Percentiles rank a stretch among this genome's conserved stretches.
Conservation (phyloP, 2,113 vertebrate species). For the Indri indri region DNA sequence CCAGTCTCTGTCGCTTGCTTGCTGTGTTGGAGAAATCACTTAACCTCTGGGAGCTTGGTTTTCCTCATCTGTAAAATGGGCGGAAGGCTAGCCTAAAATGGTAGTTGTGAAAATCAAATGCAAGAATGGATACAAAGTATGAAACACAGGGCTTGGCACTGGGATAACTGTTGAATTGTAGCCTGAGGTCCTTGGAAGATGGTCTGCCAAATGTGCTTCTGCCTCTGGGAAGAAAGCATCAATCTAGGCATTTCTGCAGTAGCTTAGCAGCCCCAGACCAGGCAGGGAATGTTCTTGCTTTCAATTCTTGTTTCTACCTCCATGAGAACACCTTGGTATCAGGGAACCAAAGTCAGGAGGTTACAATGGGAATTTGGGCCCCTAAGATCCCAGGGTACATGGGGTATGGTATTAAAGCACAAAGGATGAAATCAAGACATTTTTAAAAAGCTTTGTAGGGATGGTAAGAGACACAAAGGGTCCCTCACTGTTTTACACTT, state of each 20-base stretch:
- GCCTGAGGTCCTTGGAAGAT: neutral
- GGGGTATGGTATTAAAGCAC: neutral
- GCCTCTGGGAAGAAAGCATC: neutral
- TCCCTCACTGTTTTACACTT: slow-evolving; percentile 69
- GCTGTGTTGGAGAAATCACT: neutral
- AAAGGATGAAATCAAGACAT: slow-evolving; percentile 53
- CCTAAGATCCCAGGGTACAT: slow-evolving; percentile 5
- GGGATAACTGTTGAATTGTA: neutral
- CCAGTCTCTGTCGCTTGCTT: neutral
- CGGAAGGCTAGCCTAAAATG: neutral
- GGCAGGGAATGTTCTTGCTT: slow-evolving; percentile 37
- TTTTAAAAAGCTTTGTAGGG: slow-evolving; percentile 65
- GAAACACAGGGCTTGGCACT: neutral
- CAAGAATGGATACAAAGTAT: neutral
- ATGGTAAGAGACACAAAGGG: slow-evolving; percentile 69
- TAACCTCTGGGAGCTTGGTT: neutral
- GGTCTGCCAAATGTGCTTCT: neutral
- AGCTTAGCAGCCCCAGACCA: slow-evolving; percentile 46
- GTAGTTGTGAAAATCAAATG: neutral
- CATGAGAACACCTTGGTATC: slow-evolving; percentile 41
- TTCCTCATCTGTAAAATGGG: neutral
- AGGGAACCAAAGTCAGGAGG: slow-evolving; percentile 61
- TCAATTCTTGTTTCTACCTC: slow-evolving; percentile 49
- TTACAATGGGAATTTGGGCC: slow-evolving; percentile 62
- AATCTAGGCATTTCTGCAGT: neutral